Percentiles rank a stretch among this genome's conserved stretches.
Evolutionary conservation across 23 tunicate genomes (phyloP).

Genomic region (Phallusia fumigata): DNA sequence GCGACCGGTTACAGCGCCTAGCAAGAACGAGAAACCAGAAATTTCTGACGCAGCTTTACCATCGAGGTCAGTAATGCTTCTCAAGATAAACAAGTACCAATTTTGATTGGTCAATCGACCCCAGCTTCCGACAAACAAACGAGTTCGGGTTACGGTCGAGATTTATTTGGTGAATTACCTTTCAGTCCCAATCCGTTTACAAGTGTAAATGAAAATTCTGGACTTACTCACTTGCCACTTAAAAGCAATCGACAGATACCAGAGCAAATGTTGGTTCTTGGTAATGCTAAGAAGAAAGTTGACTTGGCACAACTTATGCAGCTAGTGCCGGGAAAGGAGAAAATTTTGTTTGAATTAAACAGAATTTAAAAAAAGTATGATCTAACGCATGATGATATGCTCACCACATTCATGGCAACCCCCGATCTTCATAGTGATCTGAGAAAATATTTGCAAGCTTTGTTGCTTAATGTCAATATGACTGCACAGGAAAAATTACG

Average conservation of each 20-base stretch:
- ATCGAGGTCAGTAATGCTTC: too few species aligned
- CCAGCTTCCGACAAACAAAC: not conserved
- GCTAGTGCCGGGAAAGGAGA: not conserved
- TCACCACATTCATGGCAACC: not conserved
- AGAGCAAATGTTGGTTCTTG: not conserved
- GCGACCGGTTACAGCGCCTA: not conserved
- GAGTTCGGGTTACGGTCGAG: not conserved
- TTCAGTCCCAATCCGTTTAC: too few species aligned
- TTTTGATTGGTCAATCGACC: not conserved
- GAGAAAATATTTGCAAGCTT: not conserved
- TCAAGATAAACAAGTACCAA: not conserved
- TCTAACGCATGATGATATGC: not conserved
- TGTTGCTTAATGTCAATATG: not conserved
- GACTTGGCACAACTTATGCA: not conserved
- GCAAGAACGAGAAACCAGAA: too few species aligned
- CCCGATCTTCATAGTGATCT: not conserved
- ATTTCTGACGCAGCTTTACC: too few species aligned
- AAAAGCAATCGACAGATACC: not conserved
- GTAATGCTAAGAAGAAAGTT: not conserved
- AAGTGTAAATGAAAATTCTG: too few species aligned
- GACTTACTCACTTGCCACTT: not conserved
- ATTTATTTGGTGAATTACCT: not conserved
- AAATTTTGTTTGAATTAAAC: not conserved
- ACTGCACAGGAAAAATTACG: not conserved
- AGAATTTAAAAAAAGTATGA: not conserved